Evolutionary conservation across 92 coral and sea anemone genomes (phyloP).

Genomic region (Scolanthus callimorphus): DNA sequence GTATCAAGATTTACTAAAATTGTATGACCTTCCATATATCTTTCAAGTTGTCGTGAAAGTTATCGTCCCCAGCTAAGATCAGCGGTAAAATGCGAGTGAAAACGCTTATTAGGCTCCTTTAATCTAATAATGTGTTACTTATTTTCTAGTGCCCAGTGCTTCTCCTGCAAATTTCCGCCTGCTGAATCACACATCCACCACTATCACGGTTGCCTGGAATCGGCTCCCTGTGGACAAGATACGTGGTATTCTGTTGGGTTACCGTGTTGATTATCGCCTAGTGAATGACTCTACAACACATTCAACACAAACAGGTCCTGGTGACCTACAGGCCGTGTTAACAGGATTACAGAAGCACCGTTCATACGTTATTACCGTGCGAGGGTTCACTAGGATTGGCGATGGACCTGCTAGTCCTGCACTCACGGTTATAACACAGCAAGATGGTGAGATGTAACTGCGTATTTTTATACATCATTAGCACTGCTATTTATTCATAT

Average conservation of each 20-base stretch:
- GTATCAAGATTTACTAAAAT: too few species aligned
- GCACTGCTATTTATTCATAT: too few species aligned
- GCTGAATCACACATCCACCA: constrained; percentile 4
- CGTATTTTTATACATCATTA: too few species aligned
- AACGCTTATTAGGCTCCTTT: too few species aligned
- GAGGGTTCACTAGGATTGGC: not conserved
- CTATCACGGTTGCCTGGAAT: constrained; percentile 10
- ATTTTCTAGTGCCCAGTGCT: not conserved
- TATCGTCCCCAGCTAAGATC: too few species aligned
- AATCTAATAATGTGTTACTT: too few species aligned
- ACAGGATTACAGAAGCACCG: not conserved
- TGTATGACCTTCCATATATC: too few species aligned
- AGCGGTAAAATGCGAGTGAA: too few species aligned
- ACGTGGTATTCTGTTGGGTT: not conserved
- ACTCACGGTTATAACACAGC: not conserved
- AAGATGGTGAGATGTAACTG: too few species aligned
- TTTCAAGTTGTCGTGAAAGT: too few species aligned
- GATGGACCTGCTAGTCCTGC: not conserved
- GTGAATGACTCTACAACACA: not conserved
- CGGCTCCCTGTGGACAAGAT: not conserved
- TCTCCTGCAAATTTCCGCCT: constrained; percentile 7
- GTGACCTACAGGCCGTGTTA: not conserved
- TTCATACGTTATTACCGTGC: not conserved
- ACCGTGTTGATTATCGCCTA: not conserved
- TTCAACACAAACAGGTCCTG: not conserved